phyloP scores from a whole-genome alignment of 2,113 vertebrate genomes.

The Meles meles region DNA sequence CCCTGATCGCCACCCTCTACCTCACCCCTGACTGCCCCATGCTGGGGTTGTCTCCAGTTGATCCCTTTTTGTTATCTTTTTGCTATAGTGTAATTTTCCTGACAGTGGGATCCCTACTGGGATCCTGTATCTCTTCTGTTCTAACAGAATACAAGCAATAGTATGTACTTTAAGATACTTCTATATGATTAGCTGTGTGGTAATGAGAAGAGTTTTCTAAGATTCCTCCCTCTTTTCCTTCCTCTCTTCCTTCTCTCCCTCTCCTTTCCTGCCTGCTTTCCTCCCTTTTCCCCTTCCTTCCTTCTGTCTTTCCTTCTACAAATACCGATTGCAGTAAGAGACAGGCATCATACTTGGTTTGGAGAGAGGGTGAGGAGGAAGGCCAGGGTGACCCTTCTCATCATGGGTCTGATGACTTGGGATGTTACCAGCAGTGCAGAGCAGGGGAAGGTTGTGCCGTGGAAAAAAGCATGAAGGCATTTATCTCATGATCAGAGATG shows the following conservation, averaged over 20 bases:
- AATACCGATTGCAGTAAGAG: not conserved
- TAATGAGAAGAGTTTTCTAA: not conserved
- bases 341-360: not conserved
- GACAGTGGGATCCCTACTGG: not conserved
- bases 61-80: not conserved
- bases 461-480: not conserved
- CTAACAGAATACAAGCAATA: not conserved
- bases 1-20: not conserved
- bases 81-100: not conserved
- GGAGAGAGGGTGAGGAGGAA: not conserved
- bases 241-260: not conserved
- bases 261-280: not conserved
- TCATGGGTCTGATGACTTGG: not conserved
- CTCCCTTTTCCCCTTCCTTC: not conserved
- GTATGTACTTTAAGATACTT: not conserved
- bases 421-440: not conserved
- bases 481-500: not conserved
- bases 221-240: not conserved
- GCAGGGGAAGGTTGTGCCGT: not conserved
- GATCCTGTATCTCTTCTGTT: not conserved
- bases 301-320: not conserved
- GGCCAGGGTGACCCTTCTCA: not conserved
- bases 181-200: not conserved
- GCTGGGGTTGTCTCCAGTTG: not conserved
- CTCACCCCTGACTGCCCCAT: too few species aligned